Base-by-base conservation (phyloP, 1,140 invertebrate genomes). In the Caenorhabditis latens region DNA sequence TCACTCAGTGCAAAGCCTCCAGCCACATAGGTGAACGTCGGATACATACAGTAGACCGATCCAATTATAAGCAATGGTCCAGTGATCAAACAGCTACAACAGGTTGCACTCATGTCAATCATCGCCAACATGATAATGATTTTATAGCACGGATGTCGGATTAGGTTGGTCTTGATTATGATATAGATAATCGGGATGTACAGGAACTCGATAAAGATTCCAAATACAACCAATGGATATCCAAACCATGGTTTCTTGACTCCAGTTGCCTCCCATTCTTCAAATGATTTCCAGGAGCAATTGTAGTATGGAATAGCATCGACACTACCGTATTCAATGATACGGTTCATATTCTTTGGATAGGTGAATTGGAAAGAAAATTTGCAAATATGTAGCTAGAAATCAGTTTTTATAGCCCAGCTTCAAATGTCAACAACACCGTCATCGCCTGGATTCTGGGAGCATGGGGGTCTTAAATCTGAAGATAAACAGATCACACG, bases 51-150 rank as follows among this genome's bases (percentile, higher is more conserved):
- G 19, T 82, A 86, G 11, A 57, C 67, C 4, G 85, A 32, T 40
- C 85, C 85, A 58, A 79, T 19, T n/a, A 86, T 71, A 8, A 79
- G 46, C 67, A 86, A 11, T 9, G 53, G 79, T 24, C 85, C 85
- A 43, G 85, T 86, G n/a, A 86, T 50, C 63, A 86, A 14, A n/a
- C 65, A 71, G 32, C 79, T 86, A 46, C 67, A 58, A 42, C 71
- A 86, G 0, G 79, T 79, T 6, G 71, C 71, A 79, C 71, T 79
- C 71, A 79, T 79, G 19, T 79, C 85, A 21, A 86, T 82, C 16
- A 86, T 43, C 6, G 67, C 85, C 50, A 86, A 58, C 9, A 79
- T 21, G 1, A 86, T 0, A 21, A 79, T 79, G 1, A 79, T 79
- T 79, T 79, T 79, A 32, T 79, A 79, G n/a, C 71, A 79, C 19